Evolutionary conservation across 2,113 vertebrate genomes (phyloP), one percentile per base, ranked within the genome.

Genomic region (Terrapene triunguis): DNA sequence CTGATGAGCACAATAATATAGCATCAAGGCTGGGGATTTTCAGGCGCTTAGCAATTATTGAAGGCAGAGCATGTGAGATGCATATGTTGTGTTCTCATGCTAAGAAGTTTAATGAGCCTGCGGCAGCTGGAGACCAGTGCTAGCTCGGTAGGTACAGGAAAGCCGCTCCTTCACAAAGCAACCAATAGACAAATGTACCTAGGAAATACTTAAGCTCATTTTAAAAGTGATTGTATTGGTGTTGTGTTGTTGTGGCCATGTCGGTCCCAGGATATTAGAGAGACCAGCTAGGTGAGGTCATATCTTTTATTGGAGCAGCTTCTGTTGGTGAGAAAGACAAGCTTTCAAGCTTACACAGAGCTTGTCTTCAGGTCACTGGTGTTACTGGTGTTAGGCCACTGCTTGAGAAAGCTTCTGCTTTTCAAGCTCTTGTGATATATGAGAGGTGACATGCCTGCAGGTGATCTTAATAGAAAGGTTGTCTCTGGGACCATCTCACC

Each of bases 31-130:
- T 3, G 21, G 55, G 53, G 78, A 95, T 95, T 96, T 95, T 82
- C 76, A 97, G 78, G 92, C 53, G 47, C 85, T 91, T 94, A 95
- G n/a, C 48, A 80, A 16, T 44, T 80, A 32, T 57, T 84, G 80
- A 84, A 95, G 74, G 59, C 85, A 89, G 47, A 74, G 47, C 13
- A 9, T 89, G 72, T 80, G 85, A 95, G 80, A 91, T 89, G 57
- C 29, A 78, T n/a, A 48, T 86, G 29, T 82, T 85, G 74, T 89
- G 44, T 94, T 92, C 94, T 95, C 69, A 53, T 51, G 11, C 27
- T 88, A 93, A 87, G n/a, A 92, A 42, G 12, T 65, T 78, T 85
- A 85, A 62, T 27, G 29, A 42, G 87, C 29, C 24, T n/a, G 32
- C 91, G 44, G 38, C 35, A 92, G 54, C 13, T 95, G 72, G 38